Base-by-base conservation (phyloP, 2,888 invertebrate species). In the Ptilodon capucinus region DNA sequence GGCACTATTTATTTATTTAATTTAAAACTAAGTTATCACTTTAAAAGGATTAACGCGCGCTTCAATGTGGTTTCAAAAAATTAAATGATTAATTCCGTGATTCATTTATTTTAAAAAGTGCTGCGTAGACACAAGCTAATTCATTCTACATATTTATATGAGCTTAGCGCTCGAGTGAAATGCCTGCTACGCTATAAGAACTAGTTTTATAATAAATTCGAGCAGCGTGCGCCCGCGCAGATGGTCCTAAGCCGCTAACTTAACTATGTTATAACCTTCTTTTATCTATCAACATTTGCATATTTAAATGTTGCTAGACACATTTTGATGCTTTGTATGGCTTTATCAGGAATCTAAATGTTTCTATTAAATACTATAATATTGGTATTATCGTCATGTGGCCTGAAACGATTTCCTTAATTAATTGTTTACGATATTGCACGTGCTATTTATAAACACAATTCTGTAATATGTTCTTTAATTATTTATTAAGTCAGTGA, bases 271-370 rank as follows among this genome's bases (percentile, higher is more conserved):
- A 83, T 67, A 76, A 68, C 71, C 79, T 79, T 79, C 77, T 82
- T 79, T 80, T 84, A 85, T 83, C 81, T 77, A 70, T 58, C 38
- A 60, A 64, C 51, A 73, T 85, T 84, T 78, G 71, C 84, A 85
- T 85, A 81, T 71, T 79, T 81, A 79, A 79, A 68, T 67, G 62
- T 58, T 45, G 64, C 60, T 60, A 65, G 70, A 69, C 68, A 67
- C 62, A 65, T 68, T 79, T 79, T 79, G 79, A 84, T 78, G 76
- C 77, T 70, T 69, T 64, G 66, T 68, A 84, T 79, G 68, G 66
- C 81, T 83, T 74, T 77, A 84, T 83, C 77, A 64, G 60, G 73
- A 69, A 74, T 76, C 64, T 72, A 68, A 71, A 74, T 68, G 65
- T 68, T 70, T 60, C 54, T 69, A 62, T 58, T 48, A 57, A 68